A percentile compares a stretch with the other conserved stretches of the same genome.
Conservation (phyloP, 37 sponge, comb jelly and placozoan genomes). For the Oopsacas minuta region DNA sequence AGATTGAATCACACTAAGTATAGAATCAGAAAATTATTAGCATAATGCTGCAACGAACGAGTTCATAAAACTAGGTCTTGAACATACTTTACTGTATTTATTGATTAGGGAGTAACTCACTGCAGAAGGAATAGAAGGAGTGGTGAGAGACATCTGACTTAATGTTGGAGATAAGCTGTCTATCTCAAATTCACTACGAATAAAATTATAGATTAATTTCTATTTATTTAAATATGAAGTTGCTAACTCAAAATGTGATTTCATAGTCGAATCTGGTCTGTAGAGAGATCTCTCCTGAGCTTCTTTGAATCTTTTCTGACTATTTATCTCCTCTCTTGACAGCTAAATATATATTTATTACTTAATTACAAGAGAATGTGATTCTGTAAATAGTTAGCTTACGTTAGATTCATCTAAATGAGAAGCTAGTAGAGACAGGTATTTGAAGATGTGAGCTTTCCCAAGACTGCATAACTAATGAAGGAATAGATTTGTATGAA, state of each 20-base stretch:
- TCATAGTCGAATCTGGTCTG: neutral
- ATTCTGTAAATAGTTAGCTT: no score
- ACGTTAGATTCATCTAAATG: neutral
- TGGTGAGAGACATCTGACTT: neutral
- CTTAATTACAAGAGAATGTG: no score
- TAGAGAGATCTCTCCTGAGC: neutral
- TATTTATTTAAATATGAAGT: neutral
- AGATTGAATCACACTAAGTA: no score
- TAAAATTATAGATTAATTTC: neutral
- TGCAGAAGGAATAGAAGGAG: neutral
- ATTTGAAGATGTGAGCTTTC: constrained; percentile 17
- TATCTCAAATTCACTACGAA: neutral
- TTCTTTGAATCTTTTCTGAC: neutral
- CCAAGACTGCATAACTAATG: constrained; percentile 2
- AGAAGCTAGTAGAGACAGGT: constrained; percentile 8
- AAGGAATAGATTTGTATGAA: neutral
- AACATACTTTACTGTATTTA: no score
- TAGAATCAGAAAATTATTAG: no score
- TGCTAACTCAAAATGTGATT: neutral
- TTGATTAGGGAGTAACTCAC: neutral
- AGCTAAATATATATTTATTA: no score
- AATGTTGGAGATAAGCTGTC: neutral
- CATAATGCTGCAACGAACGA: no score
- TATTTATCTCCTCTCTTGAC: neutral
- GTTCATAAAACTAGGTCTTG: no score